Evolutionary conservation across 2,888 invertebrate species (phyloP).

Genomic region (Epistrophe grossulariae): DNA sequence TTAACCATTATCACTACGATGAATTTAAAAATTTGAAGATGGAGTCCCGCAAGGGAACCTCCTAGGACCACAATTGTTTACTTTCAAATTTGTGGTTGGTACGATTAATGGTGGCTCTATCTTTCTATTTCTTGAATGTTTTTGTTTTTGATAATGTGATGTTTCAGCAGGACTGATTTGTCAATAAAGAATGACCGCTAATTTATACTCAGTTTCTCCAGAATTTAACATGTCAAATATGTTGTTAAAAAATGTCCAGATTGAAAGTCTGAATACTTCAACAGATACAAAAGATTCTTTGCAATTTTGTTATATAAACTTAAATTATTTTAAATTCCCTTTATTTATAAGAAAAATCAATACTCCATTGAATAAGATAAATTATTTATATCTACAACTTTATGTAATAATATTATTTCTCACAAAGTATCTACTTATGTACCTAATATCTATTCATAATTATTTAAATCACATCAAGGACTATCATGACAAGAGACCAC

Average conservation of each 20-base stretch:
- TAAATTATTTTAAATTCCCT: neutral
- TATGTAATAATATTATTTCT: neutral
- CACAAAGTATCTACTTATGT: neutral
- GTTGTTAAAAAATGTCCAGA: too few species aligned
- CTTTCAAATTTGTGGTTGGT: neutral
- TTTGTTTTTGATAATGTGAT: too few species aligned
- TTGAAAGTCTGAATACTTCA: too few species aligned
- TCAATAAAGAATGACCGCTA: too few species aligned
- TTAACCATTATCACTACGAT: neutral
- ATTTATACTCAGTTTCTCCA: too few species aligned
- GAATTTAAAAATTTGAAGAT: neutral
- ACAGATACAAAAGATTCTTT: too few species aligned
- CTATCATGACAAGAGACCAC: neutral
- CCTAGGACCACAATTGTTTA: neutral
- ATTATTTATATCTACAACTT: neutral
- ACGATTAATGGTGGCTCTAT: too few species aligned
- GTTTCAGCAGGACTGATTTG: too few species aligned
- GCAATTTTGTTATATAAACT: too few species aligned
- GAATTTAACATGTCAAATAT: too few species aligned
- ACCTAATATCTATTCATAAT: slow-evolving; percentile 1
- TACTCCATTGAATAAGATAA: neutral
- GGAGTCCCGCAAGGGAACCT: neutral
- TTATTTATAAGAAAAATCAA: neutral
- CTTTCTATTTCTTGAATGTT: too few species aligned
- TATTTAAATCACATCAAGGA: slow-evolving; percentile 14